Percentiles rank a stretch among this genome's conserved stretches.
phyloP scores from a whole-genome alignment of 2,797 vertebrate genomes.

The Crax fasciolata region DNA sequence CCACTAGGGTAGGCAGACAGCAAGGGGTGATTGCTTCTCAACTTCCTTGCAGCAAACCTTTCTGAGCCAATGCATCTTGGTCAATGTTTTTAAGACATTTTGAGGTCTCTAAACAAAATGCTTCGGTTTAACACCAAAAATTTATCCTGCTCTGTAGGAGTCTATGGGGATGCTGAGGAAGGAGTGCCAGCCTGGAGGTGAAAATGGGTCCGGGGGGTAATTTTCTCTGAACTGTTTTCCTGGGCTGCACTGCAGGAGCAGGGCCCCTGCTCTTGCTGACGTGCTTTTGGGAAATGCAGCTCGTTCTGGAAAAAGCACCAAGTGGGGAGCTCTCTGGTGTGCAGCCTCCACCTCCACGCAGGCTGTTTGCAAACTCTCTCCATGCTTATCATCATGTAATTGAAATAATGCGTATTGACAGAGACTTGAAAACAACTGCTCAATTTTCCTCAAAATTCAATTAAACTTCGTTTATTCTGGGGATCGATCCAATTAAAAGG shows the following conservation, averaged over 20 bases:
- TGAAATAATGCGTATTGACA: constrained; percentile 97
- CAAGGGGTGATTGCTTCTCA: neutral
- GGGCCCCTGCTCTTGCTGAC: constrained; percentile 7
- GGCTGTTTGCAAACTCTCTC: constrained; percentile 79
- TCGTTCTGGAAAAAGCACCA: constrained; percentile 60
- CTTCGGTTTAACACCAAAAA: neutral
- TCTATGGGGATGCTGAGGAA: neutral
- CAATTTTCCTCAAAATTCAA: constrained; percentile 96
- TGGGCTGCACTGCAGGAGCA: neutral
- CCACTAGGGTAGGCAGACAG: neutral
- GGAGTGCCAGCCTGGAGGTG: neutral
- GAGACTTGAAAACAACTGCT: constrained; percentile 95
- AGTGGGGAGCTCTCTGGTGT: constrained; percentile 35
- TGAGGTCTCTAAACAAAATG: neutral
- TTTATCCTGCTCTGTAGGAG: neutral
- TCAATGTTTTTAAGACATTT: neutral
- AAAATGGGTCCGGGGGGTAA: neutral
- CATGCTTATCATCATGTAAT: constrained; percentile 90
- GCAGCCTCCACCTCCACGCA: neutral
- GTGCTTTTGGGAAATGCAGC: constrained; percentile 67
- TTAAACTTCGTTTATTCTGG: constrained; percentile 98
- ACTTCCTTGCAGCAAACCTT: neutral
- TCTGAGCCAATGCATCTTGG: neutral
- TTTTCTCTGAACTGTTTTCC: neutral
- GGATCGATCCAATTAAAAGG: constrained; percentile 93